phyloP scores from a whole-genome alignment of 2,888 invertebrate genomes.

The Pocota personata region DNA sequence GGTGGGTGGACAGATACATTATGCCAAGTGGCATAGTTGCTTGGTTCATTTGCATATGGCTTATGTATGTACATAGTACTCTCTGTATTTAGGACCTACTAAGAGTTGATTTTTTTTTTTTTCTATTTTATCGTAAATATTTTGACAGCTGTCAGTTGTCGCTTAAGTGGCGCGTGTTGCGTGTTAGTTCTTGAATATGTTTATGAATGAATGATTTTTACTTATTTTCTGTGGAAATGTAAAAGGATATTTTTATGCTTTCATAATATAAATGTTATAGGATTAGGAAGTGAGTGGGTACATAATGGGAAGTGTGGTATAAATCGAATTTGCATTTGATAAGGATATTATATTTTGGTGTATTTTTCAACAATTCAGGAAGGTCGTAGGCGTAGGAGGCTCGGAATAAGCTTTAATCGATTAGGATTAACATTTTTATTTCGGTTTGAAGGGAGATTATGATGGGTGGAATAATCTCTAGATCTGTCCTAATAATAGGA shows the following conservation, averaged over 20 bases:
- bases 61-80: conserved; percentile 2
- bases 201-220: conserved; percentile 31
- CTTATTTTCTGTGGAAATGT: conserved; percentile 13
- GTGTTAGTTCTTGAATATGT: conserved; percentile 36
- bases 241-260: conserved; percentile 1
- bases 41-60: conserved; percentile 61
- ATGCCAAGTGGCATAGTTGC: conserved; percentile 61
- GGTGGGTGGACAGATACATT: conserved; percentile 49
- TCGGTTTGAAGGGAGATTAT: not conserved
- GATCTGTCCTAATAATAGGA: too few relatives aligned
- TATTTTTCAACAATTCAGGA: not conserved
- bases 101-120: not conserved
- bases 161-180: conserved; percentile 46
- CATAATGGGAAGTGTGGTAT: not conserved
- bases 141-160: conserved; percentile 86
- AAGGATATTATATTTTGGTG: not conserved
- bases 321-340: conserved; percentile 14
- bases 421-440: not conserved
- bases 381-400: not conserved
- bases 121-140: conserved; percentile 77
- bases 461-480: too few relatives aligned
- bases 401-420: not conserved
- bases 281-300: not conserved
- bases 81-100: conserved; percentile 30
- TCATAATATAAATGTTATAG: conserved; percentile 2